A percentile compares a stretch with the other conserved stretches of the same genome.
Evolutionary conservation across 2,113 vertebrate genomes (phyloP).

Genomic region (Bostrychus sinensis): DNA sequence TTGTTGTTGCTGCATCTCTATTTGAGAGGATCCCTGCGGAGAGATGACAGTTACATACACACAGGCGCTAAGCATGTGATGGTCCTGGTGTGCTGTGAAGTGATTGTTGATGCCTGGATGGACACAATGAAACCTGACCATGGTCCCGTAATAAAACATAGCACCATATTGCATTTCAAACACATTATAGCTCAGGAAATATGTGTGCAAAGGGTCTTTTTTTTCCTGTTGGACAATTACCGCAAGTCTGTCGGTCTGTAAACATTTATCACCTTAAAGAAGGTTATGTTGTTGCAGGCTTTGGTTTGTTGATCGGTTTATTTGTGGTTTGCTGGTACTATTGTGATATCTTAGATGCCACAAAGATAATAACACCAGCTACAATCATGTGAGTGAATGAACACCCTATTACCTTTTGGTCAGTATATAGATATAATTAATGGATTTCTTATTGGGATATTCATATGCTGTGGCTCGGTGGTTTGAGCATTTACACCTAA

Average conservation of each 20-base stretch:
- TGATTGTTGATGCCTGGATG: conserved; percentile 35
- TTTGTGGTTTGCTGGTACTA: too few species aligned
- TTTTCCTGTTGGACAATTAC: not conserved
- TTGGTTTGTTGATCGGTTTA: too few species aligned
- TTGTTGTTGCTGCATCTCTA: conserved; percentile 23
- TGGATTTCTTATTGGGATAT: too few species aligned
- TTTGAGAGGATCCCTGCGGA: conserved; percentile 39
- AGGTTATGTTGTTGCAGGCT: too few species aligned
- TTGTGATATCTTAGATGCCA: too few species aligned
- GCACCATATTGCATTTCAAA: not conserved
- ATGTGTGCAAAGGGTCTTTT: not conserved
- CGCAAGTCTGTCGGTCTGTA: not conserved
- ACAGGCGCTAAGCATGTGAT: conserved; percentile 11
- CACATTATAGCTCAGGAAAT: not conserved
- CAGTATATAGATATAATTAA: too few species aligned
- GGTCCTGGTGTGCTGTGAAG: conserved; percentile 10
- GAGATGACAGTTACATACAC: conserved; percentile 35
- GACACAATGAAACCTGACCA: conserved; percentile 35
- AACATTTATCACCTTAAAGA: not conserved
- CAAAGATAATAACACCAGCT: too few species aligned
- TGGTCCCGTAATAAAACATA: conserved; percentile 15
- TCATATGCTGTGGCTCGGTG: too few species aligned
- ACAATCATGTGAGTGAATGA: too few species aligned
- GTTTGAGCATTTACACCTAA: too few species aligned
- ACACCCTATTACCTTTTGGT: too few species aligned